Conservation (phyloP, 1,140 invertebrate genomes). For the Lethrus apterus region DNA sequence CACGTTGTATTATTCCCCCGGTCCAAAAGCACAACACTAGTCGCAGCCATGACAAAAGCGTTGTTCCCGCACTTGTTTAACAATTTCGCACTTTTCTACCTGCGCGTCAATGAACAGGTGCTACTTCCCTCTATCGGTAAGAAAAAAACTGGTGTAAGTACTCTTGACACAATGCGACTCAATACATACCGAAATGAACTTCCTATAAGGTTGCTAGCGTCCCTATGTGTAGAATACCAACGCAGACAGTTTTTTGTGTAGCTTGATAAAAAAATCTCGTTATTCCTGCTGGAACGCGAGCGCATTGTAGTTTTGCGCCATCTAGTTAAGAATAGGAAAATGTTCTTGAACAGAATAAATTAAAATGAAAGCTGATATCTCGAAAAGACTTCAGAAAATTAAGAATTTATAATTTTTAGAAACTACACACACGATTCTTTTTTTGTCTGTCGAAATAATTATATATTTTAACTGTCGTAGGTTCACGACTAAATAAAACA, state of each 20-base stretch:
- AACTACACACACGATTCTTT: too few species aligned
- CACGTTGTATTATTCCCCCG: slow-evolving; percentile 92
- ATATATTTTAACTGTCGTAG: too few species aligned
- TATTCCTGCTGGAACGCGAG: too few species aligned
- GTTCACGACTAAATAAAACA: too few species aligned
- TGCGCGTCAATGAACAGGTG: slow-evolving; percentile 36
- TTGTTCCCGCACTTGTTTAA: slow-evolving; percentile 22
- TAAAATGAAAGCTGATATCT: too few species aligned
- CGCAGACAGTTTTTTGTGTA: slow-evolving; percentile 34
- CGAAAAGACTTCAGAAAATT: too few species aligned
- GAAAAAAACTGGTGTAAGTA: slow-evolving; percentile 28
- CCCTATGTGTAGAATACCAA: slow-evolving; percentile 29
- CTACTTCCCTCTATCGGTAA: slow-evolving; percentile 38
- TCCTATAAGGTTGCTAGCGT: slow-evolving; percentile 18
- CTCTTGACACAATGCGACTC: slow-evolving; percentile 6
- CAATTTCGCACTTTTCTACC: slow-evolving; percentile 33
- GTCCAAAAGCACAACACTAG: slow-evolving; percentile 86
- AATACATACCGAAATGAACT: background rate
- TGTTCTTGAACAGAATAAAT: too few species aligned
- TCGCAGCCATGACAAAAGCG: slow-evolving; percentile 57
- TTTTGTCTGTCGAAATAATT: too few species aligned
- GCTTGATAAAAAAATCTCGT: slow-evolving; percentile 31
- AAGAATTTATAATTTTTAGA: too few species aligned
- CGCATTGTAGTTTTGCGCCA: too few species aligned
- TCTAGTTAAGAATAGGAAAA: too few species aligned